Evolutionary conservation across 2,888 invertebrate genomes (phyloP).

Genomic region (Smittia aterrima): DNA sequence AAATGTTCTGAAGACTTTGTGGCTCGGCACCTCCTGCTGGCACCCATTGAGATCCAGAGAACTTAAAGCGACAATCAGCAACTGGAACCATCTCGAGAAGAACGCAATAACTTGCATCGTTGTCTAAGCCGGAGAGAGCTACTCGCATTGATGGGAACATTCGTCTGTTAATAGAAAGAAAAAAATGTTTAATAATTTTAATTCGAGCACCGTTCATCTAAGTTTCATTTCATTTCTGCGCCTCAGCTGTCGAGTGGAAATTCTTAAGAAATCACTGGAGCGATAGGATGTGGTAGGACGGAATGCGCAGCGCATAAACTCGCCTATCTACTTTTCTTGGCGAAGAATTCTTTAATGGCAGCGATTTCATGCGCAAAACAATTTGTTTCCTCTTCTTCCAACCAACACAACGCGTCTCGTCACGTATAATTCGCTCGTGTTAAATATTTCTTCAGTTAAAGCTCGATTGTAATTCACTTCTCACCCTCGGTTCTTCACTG

Average conservation of each 20-base stretch:
- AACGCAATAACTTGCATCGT: constrained; percentile 77
- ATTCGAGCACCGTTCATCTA: background rate
- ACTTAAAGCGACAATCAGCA: constrained; percentile 76
- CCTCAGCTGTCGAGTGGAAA: background rate
- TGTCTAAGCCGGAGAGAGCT: constrained; percentile 72
- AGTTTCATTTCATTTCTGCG: background rate
- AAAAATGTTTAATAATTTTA: background rate
- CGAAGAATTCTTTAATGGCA: background rate
- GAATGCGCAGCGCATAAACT: background rate
- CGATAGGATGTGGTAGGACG: background rate
- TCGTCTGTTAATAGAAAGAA: constrained; percentile 61
- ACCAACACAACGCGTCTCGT: background rate
- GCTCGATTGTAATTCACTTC: background rate
- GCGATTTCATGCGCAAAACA: background rate
- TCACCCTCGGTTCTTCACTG: constrained; percentile 6
- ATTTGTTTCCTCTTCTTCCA: constrained; percentile 5
- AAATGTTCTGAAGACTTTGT: constrained; percentile 71
- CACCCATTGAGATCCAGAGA: constrained; percentile 81
- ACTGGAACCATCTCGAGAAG: constrained; percentile 75
- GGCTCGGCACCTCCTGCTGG: constrained; percentile 84
- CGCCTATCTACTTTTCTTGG: background rate
- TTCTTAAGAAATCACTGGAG: background rate
- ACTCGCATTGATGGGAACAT: constrained; percentile 90
- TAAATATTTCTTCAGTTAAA: constrained; percentile 18
- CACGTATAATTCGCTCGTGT: constrained; percentile 19